Percentiles rank a stretch among this genome's conserved stretches.
These are phyloP conservation scores for Sternotherus odoratus DNA, from an alignment of 2,797 vertebrate genomes.

Conservation along the genomic window DNA sequence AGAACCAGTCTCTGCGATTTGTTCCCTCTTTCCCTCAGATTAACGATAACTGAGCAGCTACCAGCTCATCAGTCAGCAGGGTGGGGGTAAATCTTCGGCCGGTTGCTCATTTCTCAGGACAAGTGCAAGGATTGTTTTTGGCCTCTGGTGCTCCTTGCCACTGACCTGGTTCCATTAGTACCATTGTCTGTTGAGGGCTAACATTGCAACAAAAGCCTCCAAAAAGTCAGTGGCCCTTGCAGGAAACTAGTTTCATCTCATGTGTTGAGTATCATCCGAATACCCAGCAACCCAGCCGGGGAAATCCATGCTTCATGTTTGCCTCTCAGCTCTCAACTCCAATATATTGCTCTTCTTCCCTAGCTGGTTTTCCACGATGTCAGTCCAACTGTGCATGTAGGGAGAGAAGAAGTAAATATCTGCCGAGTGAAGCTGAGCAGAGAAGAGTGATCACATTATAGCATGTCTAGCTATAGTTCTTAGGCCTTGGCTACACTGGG, in stretches of 20 bases:
- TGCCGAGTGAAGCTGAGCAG: too few species aligned
- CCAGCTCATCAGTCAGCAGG: neutral
- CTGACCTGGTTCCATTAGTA: neutral
- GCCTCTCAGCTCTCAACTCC: neutral
- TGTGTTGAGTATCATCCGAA: neutral
- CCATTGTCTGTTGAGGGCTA: neutral
- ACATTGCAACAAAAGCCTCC: neutral
- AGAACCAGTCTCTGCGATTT: neutral
- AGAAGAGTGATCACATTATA: too few species aligned
- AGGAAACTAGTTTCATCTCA: neutral
- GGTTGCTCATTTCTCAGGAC: neutral
- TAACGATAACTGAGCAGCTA: neutral
- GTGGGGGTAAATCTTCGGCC: neutral
- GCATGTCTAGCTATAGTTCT: too few species aligned
- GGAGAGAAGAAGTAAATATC: too few species aligned
- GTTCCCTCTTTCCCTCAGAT: neutral
- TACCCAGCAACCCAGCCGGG: too few species aligned
- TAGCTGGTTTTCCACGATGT: too few species aligned
- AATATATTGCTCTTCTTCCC: too few species aligned
- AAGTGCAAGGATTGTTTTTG: neutral
- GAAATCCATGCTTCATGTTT: neutral
- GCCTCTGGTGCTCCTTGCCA: neutral
- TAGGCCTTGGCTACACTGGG: too few species aligned
- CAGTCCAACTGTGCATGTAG: too few species aligned
- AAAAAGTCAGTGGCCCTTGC: neutral